These are phyloP conservation scores for Polyodon spathula DNA, from an alignment of 2,113 vertebrate species.

Conservation along the genomic window DNA sequence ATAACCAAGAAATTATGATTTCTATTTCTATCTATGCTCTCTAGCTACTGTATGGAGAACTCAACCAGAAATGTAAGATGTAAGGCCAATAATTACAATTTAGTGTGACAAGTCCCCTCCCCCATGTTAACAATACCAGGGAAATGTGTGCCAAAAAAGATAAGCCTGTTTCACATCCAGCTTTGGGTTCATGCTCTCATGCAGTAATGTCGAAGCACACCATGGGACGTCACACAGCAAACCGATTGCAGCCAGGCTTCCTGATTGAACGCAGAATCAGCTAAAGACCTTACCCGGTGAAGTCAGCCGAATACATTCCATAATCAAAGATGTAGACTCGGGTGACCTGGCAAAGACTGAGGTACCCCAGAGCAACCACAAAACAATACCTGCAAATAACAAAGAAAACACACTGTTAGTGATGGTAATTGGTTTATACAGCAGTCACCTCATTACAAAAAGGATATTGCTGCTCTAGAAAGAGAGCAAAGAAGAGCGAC, in stretches of 20 bases:
- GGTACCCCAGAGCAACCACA: slow-evolving; percentile 90
- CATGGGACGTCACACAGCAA: too few relatives aligned
- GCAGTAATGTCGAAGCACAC: background rate
- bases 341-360: slow-evolving; percentile 92
- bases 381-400: slow-evolving; percentile 91
- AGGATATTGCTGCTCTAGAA: too few relatives aligned
- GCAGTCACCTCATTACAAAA: too few relatives aligned
- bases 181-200: background rate
- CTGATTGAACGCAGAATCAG: background rate
- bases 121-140: background rate
- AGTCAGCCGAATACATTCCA: slow-evolving; percentile 96
- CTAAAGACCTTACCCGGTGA: slow-evolving; percentile 81
- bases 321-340: slow-evolving; percentile 96
- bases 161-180: background rate
- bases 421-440: slow-evolving; percentile 1
- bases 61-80: too few relatives aligned
- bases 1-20: too few relatives aligned
- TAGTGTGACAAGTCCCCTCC: too few relatives aligned
- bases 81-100: too few relatives aligned
- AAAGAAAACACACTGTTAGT: slow-evolving; percentile 22
- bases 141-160: background rate
- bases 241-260: background rate
- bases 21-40: too few relatives aligned
- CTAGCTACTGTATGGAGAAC: too few relatives aligned
- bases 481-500: too few relatives aligned